Percentiles rank a stretch among this genome's conserved stretches.
Evolutionary conservation across 2,113 vertebrate genomes (phyloP).

Genomic region (Menura novaehollandiae): DNA sequence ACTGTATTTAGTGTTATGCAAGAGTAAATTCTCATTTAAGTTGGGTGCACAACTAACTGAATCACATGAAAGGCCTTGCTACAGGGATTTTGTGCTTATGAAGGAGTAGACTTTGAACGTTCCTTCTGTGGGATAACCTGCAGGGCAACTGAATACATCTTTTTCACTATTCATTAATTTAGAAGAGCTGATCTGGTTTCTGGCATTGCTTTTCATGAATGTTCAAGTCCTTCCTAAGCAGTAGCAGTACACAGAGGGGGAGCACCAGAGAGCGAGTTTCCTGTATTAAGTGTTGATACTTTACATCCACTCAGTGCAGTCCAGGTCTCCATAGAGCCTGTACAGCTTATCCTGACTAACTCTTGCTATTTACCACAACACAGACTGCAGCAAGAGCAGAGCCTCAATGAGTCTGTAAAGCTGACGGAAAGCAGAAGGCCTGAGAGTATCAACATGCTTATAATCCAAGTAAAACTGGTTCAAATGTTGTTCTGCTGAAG

Average conservation of each 20-base stretch:
- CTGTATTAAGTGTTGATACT: neutral
- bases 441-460: neutral
- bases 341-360: neutral
- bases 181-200: neutral
- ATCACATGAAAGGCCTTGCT: slow-evolving; percentile 30
- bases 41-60: neutral
- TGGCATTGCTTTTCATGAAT: neutral
- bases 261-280: neutral
- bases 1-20: slow-evolving; percentile 22
- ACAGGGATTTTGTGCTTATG: slow-evolving; percentile 34
- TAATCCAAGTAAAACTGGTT: neutral
- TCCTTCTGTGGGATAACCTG: slow-evolving; percentile 1
- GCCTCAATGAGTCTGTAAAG: neutral
- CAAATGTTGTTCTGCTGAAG: neutral
- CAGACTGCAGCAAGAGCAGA: neutral
- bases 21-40: neutral
- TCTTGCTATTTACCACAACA: rapidly evolving
- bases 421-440: rapidly evolving
- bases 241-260: neutral
- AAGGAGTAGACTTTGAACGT: neutral
- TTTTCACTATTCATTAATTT: neutral
- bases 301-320: neutral
- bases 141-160: neutral
- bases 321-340: neutral
- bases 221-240: neutral